Base-by-base conservation (phyloP, 53 echinoderm and acorn worm genomes). In the Echinometra lucunter region DNA sequence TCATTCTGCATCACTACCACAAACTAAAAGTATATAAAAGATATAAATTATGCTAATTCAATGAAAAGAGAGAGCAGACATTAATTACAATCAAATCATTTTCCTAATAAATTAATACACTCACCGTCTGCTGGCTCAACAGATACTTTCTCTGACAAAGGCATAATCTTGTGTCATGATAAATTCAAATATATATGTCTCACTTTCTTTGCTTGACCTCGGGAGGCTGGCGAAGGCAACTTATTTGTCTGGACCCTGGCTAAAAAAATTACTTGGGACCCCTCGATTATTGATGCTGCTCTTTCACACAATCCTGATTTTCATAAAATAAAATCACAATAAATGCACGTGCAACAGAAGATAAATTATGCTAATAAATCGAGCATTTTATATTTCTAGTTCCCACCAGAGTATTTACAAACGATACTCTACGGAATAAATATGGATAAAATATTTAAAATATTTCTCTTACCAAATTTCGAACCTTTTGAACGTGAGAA, bases 291-390 rank as follows among this genome's bases (percentile, higher is more conserved):
- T 88, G 28, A 91, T 91, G 91, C 91, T 35, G 56, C 74, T 85
- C 85, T 78, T 74, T 66, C 80, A 83, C 94, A 83, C 94, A 94
- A 94, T 66, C 60, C 97, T 97, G 96, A 95, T 97, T 97, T 97
- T 97, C 97, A 97, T 97, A 97, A 97, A 97, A 97, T 95, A 96
- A 94, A 95, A 96, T 95, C 96, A 96, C 96, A 96, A 98, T 97
- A 98, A 97, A 96, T 96, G 87, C 98, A 98, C 98, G 98, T 98
- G 98, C 97, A 95, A 91, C 69, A 96, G 88, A 94, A 96, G 97
- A 99, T 99, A 99, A 99, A 99, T 99, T 99, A 99, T 99, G 99
- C 96, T 99, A 99, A 99, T 99, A 96, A 99, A 96, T 95, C 89
- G 69, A 82, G 19, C 37, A 82, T 44, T 78, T 45, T 72, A 63